Conservation (phyloP, 1,140 invertebrate genomes). For the Maniola jurtina region DNA sequence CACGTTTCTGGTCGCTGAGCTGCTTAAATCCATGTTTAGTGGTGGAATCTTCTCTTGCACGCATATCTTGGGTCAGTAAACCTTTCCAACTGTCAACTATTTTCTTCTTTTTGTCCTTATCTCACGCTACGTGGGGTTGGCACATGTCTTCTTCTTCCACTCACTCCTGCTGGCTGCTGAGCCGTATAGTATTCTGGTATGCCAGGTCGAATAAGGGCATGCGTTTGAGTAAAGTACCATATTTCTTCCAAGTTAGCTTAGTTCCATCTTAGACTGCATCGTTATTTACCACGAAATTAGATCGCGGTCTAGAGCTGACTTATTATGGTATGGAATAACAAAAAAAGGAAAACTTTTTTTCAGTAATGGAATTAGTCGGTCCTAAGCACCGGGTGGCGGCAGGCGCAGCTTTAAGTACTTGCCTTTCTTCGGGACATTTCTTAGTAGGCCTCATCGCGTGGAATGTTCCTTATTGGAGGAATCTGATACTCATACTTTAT, state of each 20-base stretch:
- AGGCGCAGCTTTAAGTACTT: slow-evolving; percentile 83
- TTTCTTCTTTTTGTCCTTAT: too few species aligned
- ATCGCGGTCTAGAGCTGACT: too few species aligned
- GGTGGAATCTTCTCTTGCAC: slow-evolving; percentile 62
- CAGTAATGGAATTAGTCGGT: slow-evolving; percentile 87
- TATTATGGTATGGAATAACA: neutral
- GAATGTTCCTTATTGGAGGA: slow-evolving; percentile 84
- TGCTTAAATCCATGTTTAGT: slow-evolving; percentile 79
- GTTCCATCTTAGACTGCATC: too few species aligned
- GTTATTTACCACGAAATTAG: too few species aligned
- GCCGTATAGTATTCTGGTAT: too few species aligned
- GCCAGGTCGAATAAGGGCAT: too few species aligned
- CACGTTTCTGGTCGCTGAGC: slow-evolving; percentile 82
- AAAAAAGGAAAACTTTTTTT: slow-evolving; percentile 22
- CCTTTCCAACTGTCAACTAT: too few species aligned
- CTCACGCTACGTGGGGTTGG: too few species aligned
- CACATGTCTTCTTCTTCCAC: too few species aligned
- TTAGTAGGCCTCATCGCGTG: slow-evolving; percentile 83
- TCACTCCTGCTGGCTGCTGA: too few species aligned
- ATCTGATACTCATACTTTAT: slow-evolving; percentile 83
- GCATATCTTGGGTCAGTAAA: slow-evolving; percentile 61
- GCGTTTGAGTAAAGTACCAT: too few species aligned
- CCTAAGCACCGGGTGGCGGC: slow-evolving; percentile 85
- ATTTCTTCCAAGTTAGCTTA: too few species aligned
- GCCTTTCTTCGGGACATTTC: slow-evolving; percentile 86